Evolutionary conservation across 2,888 invertebrate genomes (phyloP), one percentile per base, ranked within the genome.

Genomic region (Myathropa florea): DNA sequence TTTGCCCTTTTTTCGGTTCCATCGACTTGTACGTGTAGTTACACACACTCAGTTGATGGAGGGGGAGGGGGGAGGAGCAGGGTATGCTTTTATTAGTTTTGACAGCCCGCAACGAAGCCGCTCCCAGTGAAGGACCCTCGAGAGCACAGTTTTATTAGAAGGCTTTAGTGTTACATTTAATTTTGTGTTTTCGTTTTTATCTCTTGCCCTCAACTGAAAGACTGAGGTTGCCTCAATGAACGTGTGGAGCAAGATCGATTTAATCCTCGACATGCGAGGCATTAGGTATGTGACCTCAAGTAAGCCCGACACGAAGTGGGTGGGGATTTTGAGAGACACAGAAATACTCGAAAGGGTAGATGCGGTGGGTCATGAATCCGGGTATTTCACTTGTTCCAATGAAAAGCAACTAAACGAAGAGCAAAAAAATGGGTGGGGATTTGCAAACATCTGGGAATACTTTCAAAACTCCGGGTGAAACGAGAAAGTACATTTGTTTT

Each of bases 71-170:
- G n/a, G n/a, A n/a, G n/a, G n/a, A n/a, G n/a, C n/a, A n/a, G n/a
- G n/a, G 39, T n/a, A 6, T 6, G 7, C 46, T 46, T 46, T 46
- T 46, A 46, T 18, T 18, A 46, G 46, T 18, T 46, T 46, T 18
- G 18, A 18, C 46, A 46, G 18, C 18, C 46, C 46, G 18, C 46
- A 46, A n/a, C 46, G 18, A n/a, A 18, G 18, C 18, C 2, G 46
- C 18, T 46, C n/a, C 9, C 46, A 18, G 7, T 7, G 18, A 46
- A 46, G 46, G n/a, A 21, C 39, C 36, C n/a, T 28, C 75, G 12
- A 12, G 53, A 21, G 60, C 26, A n/a, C 12, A 59, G 18, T 33
- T 21, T 28, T 67, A 75, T 75, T 63, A 68, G 28, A 7, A 60
- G 18, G 33, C 9, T 53, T 61, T 33, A 60, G 67, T 60, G 30